Conservation (phyloP, 2,888 invertebrate species). For the Papilio demoleus region DNA sequence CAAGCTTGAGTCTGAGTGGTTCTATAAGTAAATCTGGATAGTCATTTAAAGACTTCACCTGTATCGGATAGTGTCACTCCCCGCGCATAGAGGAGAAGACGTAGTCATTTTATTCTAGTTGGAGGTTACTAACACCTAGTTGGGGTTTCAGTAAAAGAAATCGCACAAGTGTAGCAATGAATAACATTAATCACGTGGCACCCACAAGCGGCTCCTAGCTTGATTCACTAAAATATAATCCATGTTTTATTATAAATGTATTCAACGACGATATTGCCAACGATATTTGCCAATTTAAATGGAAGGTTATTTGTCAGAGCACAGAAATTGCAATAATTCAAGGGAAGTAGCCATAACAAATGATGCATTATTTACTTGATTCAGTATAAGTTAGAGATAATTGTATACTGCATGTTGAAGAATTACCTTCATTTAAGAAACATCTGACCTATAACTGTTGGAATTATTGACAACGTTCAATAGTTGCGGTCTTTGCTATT, state of each 20-base stretch:
- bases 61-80: constrained; percentile 3
- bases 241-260: no score
- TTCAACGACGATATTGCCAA: no score
- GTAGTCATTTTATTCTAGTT: constrained; percentile 6
- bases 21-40: constrained; percentile 6
- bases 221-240: neutral
- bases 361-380: neutral
- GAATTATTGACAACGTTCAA: neutral
- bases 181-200: neutral
- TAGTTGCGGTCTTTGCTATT: neutral
- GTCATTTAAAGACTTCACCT: constrained; percentile 4
- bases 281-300: no score
- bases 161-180: constrained; percentile 27
- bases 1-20: neutral
- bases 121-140: constrained; percentile 1
- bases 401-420: neutral
- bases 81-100: neutral
- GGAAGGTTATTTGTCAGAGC: no score
- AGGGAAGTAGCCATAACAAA: neutral
- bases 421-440: neutral
- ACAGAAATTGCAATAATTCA: neutral
- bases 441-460: neutral
- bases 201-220: neutral
- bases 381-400: neutral
- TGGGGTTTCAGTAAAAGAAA: constrained; percentile 27